phyloP scores from a whole-genome alignment of 2,888 invertebrate species.

The Rhagonycha fulva region DNA sequence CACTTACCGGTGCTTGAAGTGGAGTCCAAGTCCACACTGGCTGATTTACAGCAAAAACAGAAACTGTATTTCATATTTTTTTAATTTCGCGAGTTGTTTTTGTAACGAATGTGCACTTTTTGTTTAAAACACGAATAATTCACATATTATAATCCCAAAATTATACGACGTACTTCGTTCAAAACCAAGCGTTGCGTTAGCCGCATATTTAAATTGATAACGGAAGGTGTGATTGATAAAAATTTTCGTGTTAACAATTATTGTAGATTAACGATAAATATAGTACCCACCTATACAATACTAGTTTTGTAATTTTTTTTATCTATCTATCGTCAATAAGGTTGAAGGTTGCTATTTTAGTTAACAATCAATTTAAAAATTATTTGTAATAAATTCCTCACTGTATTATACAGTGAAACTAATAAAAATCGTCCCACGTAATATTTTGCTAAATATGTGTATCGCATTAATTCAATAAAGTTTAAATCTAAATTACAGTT shows the following conservation, averaged over 20 bases:
- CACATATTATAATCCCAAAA: neutral
- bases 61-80: constrained; percentile 10
- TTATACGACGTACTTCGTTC: neutral
- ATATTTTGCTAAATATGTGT: no score
- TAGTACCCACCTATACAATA: neutral
- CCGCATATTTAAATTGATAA: constrained; percentile 7
- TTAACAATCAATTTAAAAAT: neutral
- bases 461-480: no score
- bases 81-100: neutral
- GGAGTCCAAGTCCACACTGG: neutral
- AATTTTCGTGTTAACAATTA: neutral
- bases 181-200: neutral
- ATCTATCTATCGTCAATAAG: constrained; percentile 10
- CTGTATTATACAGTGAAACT: neutral
- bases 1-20: neutral
- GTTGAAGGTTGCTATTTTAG: constrained; percentile 4
- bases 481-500: no score
- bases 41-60: constrained; percentile 16
- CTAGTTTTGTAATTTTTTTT: neutral
- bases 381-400: neutral
- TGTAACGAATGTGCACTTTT: neutral
- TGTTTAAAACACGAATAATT: neutral
- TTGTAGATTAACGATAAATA: neutral
- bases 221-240: constrained; percentile 10
- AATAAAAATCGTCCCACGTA: neutral